Percentiles rank a stretch among this genome's conserved stretches.
phyloP scores from a whole-genome alignment of 2,888 invertebrate species.

The Cancer borealis region DNA sequence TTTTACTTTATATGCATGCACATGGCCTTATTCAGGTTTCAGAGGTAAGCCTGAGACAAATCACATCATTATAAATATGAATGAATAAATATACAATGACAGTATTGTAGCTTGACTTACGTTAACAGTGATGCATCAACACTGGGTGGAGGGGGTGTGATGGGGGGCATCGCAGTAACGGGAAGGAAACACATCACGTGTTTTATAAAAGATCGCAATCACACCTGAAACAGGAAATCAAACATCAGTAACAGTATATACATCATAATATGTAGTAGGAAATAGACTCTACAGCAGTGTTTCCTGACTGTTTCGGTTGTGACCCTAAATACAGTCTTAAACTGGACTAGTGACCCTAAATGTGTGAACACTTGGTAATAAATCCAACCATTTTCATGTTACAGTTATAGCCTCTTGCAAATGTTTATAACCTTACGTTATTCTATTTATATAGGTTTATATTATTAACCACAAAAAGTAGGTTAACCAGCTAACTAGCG shows the following conservation, averaged over 20 bases:
- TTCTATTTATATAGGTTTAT: too few species aligned
- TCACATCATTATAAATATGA: conserved; percentile 14
- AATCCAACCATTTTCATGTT: too few species aligned
- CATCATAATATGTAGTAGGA: too few species aligned
- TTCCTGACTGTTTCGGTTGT: too few species aligned
- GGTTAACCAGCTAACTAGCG: too few species aligned
- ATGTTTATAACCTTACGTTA: too few species aligned
- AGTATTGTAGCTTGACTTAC: background rate
- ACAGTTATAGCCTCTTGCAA: too few species aligned
- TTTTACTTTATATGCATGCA: background rate
- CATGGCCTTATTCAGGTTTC: background rate
- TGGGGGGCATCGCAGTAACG: background rate
- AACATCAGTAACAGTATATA: background rate
- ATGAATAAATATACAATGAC: background rate
- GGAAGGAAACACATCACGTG: background rate
- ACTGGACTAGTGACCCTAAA: too few species aligned
- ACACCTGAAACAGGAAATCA: background rate
- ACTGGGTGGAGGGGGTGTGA: background rate
- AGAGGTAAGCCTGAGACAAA: background rate
- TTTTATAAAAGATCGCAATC: background rate
- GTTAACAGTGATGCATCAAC: background rate
- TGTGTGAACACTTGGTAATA: too few species aligned
- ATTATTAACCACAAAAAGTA: too few species aligned
- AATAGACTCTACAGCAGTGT: too few species aligned
- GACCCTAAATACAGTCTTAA: too few species aligned